phyloP scores from a whole-genome alignment of 2,113 vertebrate species.

The Paralichthys olivaceus region DNA sequence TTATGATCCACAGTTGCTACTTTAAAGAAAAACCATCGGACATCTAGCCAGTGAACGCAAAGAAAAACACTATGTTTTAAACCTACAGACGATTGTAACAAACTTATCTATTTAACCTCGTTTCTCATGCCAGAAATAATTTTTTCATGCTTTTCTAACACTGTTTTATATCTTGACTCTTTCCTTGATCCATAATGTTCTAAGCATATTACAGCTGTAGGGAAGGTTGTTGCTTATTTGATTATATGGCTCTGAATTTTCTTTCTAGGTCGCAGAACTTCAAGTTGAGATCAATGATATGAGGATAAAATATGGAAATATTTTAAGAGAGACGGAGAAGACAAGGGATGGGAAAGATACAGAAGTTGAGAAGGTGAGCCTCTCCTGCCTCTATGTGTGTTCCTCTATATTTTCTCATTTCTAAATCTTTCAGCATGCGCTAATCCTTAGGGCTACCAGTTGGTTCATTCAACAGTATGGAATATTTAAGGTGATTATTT shows the following conservation, averaged over 20 bases:
- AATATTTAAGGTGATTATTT: not conserved
- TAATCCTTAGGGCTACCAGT: not conserved
- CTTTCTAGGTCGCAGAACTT: constrained; percentile 81
- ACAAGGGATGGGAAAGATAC: constrained; percentile 72
- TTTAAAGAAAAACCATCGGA: too few species aligned
- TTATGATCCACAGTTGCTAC: too few species aligned
- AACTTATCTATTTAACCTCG: too few species aligned
- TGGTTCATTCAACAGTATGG: not conserved
- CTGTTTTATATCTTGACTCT: too few species aligned
- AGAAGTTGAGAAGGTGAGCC: constrained; percentile 79
- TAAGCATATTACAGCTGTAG: not conserved
- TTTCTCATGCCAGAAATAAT: too few species aligned
- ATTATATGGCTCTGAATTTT: not conserved
- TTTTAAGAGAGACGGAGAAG: constrained; percentile 77
- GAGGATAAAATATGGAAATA: constrained; percentile 76
- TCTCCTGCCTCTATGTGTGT: too few species aligned
- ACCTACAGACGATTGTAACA: too few species aligned
- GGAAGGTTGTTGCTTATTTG: not conserved
- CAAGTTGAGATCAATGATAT: constrained; percentile 80
- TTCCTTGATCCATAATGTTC: too few species aligned
- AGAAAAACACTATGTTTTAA: too few species aligned
- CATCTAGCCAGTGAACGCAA: too few species aligned
- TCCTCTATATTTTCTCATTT: not conserved
- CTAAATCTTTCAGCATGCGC: not conserved
- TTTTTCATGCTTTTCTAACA: too few species aligned